These are phyloP conservation scores for Dendrocincla fuliginosa DNA, from an alignment of 2,797 vertebrate genomes.

Conservation along the genomic window DNA sequence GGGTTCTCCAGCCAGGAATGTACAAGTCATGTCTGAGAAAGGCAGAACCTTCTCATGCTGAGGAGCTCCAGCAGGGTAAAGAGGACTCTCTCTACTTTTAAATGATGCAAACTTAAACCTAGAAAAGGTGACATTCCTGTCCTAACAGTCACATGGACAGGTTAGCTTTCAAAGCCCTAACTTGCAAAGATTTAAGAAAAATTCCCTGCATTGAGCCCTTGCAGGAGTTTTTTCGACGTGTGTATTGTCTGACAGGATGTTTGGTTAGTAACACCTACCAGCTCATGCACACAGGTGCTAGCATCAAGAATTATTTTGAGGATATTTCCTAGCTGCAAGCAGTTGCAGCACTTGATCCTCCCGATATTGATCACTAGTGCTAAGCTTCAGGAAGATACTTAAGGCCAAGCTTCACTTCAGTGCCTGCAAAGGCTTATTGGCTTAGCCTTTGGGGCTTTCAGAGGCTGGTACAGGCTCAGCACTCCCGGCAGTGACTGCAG, in stretches of 20 bases:
- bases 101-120: not conserved
- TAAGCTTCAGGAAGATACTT: not conserved
- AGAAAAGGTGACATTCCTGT: not conserved
- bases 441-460: not conserved
- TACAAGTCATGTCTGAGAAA: not conserved
- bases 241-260: not conserved
- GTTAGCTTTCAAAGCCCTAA: not conserved
- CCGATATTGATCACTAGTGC: not conserved
- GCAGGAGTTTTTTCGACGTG: accelerated
- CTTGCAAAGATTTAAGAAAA: not conserved
- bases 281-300: not conserved
- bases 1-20: not conserved
- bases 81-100: not conserved
- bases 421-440: not conserved
- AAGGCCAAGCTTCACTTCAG: not conserved
- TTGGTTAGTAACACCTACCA: constrained; percentile 8
- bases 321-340: not conserved
- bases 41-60: not conserved
- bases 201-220: not conserved
- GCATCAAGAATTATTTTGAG: not conserved
- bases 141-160: not conserved
- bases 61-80: not conserved
- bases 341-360: not conserved
- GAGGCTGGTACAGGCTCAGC: not conserved
- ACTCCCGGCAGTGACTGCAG: not conserved